Base-by-base conservation (phyloP, 1,140 invertebrate genomes). In the Hydropsyche tenuis region DNA sequence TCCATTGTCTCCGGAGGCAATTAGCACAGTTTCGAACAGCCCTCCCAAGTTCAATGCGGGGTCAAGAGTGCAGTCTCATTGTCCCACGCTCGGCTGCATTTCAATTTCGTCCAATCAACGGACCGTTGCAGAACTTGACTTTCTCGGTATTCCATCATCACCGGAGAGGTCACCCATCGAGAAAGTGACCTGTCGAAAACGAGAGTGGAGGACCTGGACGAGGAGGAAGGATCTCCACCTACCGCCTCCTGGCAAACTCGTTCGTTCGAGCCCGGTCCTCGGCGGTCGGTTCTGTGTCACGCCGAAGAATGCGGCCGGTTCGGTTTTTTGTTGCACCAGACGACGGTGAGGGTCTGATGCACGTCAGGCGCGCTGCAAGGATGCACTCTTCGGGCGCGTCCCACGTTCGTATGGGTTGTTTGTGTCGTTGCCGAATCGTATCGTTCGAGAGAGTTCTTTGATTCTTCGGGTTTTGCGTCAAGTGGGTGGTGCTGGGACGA, bases 281-380 rank as follows among this genome's bases (percentile, higher is more conserved):
- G 65, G 37, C 62, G 74, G 62, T 37, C 30, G 30, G 30, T 37
- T 37, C 69, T 64, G 30, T 72, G 74, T 72, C 74, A 75, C 74
- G 74, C 69, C 18, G 74, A 75, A 75, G 74, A 75, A 75, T 75
- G 74, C 48, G 64, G 69, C 69, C 69, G 22, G 74, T 65, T 66
- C 23, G 63, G 74, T 75, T 74, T 74, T 75, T 75, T 75, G 74
- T 48, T 37, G 42, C 7, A 25, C 68, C 68, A 56, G 68, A 70
- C 68, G 23, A 16, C 1, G 2, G 37, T 20, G 20, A 18, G 16
- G 30, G n/a, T 43, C 23, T 27, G 30, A 43, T 65, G 63, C 63
- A 65, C 63, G 48, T 48, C 66, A 69, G 66, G 14, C 37, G 45
- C 22, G 18, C 12, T 27, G 30, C 63, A 65, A 42, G n/a, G 63